These are phyloP conservation scores for Aphidoletes aphidimyza DNA, from an alignment of 2,888 invertebrate species.

Conservation along the genomic window DNA sequence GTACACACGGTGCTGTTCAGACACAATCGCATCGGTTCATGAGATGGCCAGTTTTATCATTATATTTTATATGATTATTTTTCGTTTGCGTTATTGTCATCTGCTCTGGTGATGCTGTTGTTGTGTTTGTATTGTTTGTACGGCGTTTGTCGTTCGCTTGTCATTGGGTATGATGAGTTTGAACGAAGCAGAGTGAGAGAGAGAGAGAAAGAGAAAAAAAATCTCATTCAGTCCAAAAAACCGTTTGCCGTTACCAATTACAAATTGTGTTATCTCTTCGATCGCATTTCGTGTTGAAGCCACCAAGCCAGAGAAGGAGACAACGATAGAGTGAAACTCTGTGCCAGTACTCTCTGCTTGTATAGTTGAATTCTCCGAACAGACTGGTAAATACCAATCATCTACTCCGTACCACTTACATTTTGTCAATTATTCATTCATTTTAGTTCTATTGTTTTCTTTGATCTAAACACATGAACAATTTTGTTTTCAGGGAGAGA, in stretches of 20 bases:
- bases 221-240: neutral
- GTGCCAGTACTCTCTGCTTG: too few relatives aligned
- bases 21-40: too few relatives aligned
- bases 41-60: constrained; percentile 47
- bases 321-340: too few relatives aligned
- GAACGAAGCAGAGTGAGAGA: neutral
- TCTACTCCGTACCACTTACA: neutral
- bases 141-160: neutral
- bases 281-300: constrained; percentile 17
- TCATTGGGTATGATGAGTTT: neutral
- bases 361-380: too few relatives aligned
- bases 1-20: too few relatives aligned
- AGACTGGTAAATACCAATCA: neutral
- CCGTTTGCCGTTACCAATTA: constrained; percentile 36
- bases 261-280: constrained; percentile 36
- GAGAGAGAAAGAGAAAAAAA: too few relatives aligned
- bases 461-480: constrained; percentile 16
- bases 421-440: constrained; percentile 53
- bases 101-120: neutral
- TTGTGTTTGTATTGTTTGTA: neutral
- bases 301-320: too few relatives aligned
- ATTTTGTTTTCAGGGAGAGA: constrained; percentile 9
- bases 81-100: constrained; percentile 19
- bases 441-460: constrained; percentile 32
- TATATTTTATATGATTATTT: constrained; percentile 34